phyloP scores from a whole-genome alignment of 2,113 vertebrate species.

The Triplophysa siluroides region DNA sequence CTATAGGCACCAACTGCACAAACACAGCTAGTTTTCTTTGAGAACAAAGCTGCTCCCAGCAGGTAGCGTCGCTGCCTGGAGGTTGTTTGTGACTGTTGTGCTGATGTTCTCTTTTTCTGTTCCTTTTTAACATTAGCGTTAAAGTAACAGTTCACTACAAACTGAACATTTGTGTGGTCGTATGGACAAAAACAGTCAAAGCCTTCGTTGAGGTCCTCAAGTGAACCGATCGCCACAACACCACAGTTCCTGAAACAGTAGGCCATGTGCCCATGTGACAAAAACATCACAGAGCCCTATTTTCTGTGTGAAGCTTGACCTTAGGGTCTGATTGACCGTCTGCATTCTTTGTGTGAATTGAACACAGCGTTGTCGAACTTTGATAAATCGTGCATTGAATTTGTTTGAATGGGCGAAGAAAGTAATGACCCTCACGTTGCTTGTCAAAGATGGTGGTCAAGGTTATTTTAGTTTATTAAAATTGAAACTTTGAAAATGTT shows the following conservation, averaged over 20 bases:
- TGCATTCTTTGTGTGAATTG: background rate
- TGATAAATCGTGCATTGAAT: background rate
- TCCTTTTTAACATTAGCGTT: background rate
- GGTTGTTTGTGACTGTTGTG: background rate
- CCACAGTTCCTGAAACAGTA: background rate
- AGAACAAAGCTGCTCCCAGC: constrained; percentile 1
- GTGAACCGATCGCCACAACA: background rate
- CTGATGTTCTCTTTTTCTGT: background rate
- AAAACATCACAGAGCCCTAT: background rate
- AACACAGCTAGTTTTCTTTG: background rate
- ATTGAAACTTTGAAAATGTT: too few relatives aligned
- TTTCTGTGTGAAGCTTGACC: background rate
- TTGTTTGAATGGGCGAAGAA: background rate
- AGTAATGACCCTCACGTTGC: background rate
- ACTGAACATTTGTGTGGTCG: background rate
- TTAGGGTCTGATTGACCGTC: background rate
- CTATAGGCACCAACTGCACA: background rate
- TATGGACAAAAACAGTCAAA: background rate
- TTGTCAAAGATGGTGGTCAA: background rate
- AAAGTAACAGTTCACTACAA: too few relatives aligned
- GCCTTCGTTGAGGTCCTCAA: background rate
- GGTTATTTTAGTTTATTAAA: too few relatives aligned
- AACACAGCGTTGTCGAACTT: background rate
- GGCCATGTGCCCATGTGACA: background rate
- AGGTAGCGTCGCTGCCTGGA: background rate